Base-by-base conservation (phyloP, 2,888 invertebrate species). In the Drosophila melanocephala region DNA sequence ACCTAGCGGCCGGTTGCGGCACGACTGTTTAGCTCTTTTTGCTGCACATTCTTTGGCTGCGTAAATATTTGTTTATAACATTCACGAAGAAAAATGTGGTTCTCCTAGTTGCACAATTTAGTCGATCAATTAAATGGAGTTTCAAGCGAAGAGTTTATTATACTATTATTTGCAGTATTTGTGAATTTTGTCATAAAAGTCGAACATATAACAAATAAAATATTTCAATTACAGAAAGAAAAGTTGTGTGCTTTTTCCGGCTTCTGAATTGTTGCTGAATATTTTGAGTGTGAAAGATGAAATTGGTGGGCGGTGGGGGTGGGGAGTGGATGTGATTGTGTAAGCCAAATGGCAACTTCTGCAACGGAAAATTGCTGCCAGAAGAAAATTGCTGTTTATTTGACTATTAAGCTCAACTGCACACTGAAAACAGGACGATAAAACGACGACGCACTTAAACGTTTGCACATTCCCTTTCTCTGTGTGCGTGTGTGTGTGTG, bases 391-490 rank as follows among this genome's bases (percentile, higher is more conserved):
- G 84, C 61, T 87, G 89, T 87, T 87, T 89, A 89, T 87, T 89
- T 89, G 79, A 89, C 84, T 85, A 89, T 85, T 89, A 84, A 89
- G 83, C 83, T 72, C 71, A 87, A 89, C 67, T 84, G 89, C 89
- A 89, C 72, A 89, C 81, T 63, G 64, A 56, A 51, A 59, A 50
- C 81, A 63, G 77, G 63, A 77, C 71, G 47, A 77, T 71, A 57
- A 76, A 75, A 59, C 73, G 71, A 68, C 42, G 59, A 70, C 42
- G 62, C 73, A 73, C 69, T 63, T 63, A 72, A 58, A 69, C 35
- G 71, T 52, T 53, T 62, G 60, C 60, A 63, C 61, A 59, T 42
- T 35, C 56, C 35, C 53, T 10, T 28, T 37, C 19, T 26, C 5
- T 35, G 2, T 26, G 50, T 59, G 26, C 52, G 51, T 35, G 37